Evolutionary conservation across 1,140 invertebrate genomes (phyloP).

Genomic region (Maniola jurtina): DNA sequence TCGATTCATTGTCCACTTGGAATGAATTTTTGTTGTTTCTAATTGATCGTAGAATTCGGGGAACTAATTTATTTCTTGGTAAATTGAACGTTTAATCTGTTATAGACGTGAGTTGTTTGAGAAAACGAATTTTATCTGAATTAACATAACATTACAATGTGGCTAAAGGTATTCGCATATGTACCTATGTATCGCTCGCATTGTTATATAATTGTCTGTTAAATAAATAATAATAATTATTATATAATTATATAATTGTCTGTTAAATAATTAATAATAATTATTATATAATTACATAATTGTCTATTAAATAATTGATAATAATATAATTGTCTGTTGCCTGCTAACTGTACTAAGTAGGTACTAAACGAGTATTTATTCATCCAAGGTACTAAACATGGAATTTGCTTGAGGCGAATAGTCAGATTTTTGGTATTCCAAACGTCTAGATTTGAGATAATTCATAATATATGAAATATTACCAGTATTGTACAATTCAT

Average conservation of each 20-base stretch:
- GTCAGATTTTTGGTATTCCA: slow-evolving; percentile 32
- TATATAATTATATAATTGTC: too few species aligned
- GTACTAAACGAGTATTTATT: slow-evolving; percentile 35
- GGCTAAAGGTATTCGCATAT: too few species aligned
- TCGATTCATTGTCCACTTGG: slow-evolving; percentile 3
- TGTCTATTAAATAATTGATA: too few species aligned
- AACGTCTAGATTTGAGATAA: slow-evolving; percentile 6
- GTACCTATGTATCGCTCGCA: too few species aligned
- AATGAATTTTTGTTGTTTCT: slow-evolving; percentile 13
- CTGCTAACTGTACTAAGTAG: slow-evolving; percentile 17
- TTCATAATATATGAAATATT: too few species aligned
- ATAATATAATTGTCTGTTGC: too few species aligned
- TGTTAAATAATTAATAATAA: too few species aligned
- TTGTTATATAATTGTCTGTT: too few species aligned
- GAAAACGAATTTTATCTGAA: neutral
- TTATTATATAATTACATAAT: too few species aligned
- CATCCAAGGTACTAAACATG: slow-evolving; percentile 15
- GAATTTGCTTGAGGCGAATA: slow-evolving; percentile 22
- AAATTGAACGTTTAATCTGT: neutral
- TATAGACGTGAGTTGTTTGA: neutral
- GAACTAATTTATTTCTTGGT: neutral
- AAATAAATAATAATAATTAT: too few species aligned
- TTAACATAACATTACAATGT: slow-evolving; percentile 1
- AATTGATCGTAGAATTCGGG: slow-evolving; percentile 13
- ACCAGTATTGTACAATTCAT: too few species aligned